A percentile compares a stretch with the other conserved stretches of the same genome.
These are phyloP conservation scores for Camptogramma bilineatum DNA, from an alignment of 2,888 invertebrate species.

Conservation along the genomic window DNA sequence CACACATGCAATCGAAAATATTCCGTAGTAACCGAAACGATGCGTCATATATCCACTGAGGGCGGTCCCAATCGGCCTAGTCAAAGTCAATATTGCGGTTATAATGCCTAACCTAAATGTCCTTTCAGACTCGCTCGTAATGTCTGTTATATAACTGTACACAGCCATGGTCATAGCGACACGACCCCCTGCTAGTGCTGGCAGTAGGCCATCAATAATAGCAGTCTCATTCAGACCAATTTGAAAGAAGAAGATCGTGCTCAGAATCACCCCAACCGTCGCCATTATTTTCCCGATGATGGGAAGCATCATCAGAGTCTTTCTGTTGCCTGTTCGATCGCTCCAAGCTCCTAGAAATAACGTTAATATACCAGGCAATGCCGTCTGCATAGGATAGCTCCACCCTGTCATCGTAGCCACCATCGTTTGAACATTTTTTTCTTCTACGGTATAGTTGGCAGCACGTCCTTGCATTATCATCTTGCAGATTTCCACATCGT, in stretches of 20 bases:
- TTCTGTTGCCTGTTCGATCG: conserved; percentile 85
- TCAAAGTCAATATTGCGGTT: conserved; percentile 82
- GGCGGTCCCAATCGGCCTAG: conserved; percentile 81
- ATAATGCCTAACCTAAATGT: conserved; percentile 87
- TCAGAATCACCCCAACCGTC: conserved; percentile 81
- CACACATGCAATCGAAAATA: conserved; percentile 74
- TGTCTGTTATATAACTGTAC: conserved; percentile 87
- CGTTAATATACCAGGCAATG: conserved; percentile 84
- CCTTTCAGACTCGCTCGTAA: conserved; percentile 85
- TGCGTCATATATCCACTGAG: conserved; percentile 85
- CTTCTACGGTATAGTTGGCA: conserved; percentile 70
- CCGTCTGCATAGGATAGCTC: conserved; percentile 85
- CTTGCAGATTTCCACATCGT: conserved; percentile 82
- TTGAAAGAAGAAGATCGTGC: conserved; percentile 83
- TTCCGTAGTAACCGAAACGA: conserved; percentile 78
- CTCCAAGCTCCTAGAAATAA: conserved; percentile 87
- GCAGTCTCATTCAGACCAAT: conserved; percentile 84
- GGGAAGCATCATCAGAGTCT: conserved; percentile 86
- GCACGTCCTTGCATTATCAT: conserved; percentile 78
- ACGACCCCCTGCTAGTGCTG: conserved; percentile 87
- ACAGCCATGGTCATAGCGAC: conserved; percentile 86
- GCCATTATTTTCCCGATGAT: conserved; percentile 85
- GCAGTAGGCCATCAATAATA: conserved; percentile 84
- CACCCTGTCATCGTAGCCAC: conserved; percentile 86
- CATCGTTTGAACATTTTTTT: conserved; percentile 77